Base-by-base conservation (phyloP, 2,113 vertebrate genomes). In the Amphilophus citrinellus region DNA sequence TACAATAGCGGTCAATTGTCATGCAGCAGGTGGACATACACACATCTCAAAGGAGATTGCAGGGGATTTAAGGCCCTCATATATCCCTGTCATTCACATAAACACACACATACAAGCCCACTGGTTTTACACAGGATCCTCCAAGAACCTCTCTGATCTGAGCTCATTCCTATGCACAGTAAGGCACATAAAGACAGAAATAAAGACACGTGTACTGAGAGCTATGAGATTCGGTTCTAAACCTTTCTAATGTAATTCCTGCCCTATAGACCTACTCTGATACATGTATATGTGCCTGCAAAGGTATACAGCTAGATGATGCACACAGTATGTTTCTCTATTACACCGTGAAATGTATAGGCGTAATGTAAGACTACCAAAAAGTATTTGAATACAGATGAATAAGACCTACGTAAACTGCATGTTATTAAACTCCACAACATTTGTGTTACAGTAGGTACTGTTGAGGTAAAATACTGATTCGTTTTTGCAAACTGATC, bases 11-110 rank as follows among this genome's bases (percentile, higher is more conserved):
- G 65, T 79, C 89, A 90, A 94, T 94, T 94, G 89, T 84, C 84
- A 95, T 96, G 92, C 93, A 91, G 90, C 86, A 87, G 79, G 88
- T 93, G 81, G 88, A 89, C 83, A 83, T 76, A 80, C 73, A 83
- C 87, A 93, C 87, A 91, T 89, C 87, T 90, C 89, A 91, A 83
- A 87, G 87, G 84, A 93, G 90, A 95, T 95, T 93, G 94, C 76
- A 90, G 90, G 85, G 92, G 93, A 93, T 94, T 95, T 94, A 84
- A 85, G 71, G 76, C 78, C 78, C 77, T 88, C 81, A 50, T 63
- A 91, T 87, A 90, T 82, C 65, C 76, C 77, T 50, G 62, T 56
- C 35, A 79, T 87, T 83, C 76, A 77, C 65, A 77, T 79, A 68
- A 50, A 66, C 78, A 37, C 65, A 83, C 84, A 84, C 68, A 68